Base-by-base conservation (phyloP, 2,888 invertebrate species). In the Leptarthrus brevirostris region DNA sequence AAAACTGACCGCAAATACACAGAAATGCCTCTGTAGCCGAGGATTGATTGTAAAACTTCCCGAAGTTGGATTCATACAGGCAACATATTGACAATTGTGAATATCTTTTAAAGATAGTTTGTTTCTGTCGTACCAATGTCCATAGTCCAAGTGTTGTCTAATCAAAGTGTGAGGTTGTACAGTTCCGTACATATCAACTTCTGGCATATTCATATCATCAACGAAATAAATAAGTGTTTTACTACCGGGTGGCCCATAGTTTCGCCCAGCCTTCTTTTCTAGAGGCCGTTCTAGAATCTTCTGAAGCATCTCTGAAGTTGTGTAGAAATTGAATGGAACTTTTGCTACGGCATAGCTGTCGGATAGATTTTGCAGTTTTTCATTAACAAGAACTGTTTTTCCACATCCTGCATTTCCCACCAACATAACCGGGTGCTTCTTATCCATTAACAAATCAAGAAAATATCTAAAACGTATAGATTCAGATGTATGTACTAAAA, bases 141-240 rank as follows among this genome's bases (percentile, higher is more conserved):
- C 92, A 82, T 98, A 98, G 84, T 98, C 98, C 81, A 98, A 86
- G 86, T 97, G 97, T 82, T 98, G 98, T 1, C 97, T 88, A 78
- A 98, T 97, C 72, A 98, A 86, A 0, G 97, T 98, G 82, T 98
- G 97, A 0, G 98, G 97, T 82, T 97, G 97, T 0, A 97, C 97
- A 0, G 98, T 98, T 6, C 96, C 97, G 80, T 98, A 98, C 36
- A 89, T 83, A 77, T 89, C 88, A 18, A 94, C 95, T 88, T 96
- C 96, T 0, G 98, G 97, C 97, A 98, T 98, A 82, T 98, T 98
- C 92, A 98, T 93, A 81, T 98, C 98, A 81, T 98, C 98, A 75
- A 98, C 92, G 82, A 98, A 98, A 84, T 97, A 98, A 76, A 98
- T 91, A 49, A 98, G 87, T 0, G 93, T 94, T 85, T 97, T 96